Conservation (phyloP, 1,140 invertebrate species). For the Tachypleus tridentatus region DNA sequence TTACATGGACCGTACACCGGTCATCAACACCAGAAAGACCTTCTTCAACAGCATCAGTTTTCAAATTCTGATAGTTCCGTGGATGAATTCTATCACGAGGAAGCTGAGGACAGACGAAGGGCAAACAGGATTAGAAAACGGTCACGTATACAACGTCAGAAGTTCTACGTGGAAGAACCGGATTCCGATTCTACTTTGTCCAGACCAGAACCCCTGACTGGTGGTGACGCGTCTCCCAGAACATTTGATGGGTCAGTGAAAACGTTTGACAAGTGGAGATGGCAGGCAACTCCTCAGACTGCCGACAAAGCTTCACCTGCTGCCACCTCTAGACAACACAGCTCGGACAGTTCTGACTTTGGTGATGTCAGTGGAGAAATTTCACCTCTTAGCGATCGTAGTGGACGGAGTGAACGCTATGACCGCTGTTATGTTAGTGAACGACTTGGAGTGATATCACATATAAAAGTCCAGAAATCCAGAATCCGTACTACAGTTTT, state of each 20-base stretch:
- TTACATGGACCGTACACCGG: too few species aligned
- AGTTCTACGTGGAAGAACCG: constrained; percentile 7
- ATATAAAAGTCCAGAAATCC: too few species aligned
- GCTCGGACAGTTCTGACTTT: constrained; percentile 26
- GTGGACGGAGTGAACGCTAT: too few species aligned
- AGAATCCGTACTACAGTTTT: too few species aligned
- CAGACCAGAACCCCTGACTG: not conserved
- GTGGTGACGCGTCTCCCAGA: not conserved
- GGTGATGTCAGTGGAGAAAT: constrained; percentile 21
- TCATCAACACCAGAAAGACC: not conserved
- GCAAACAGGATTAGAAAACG: constrained; percentile 2
- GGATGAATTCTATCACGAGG: constrained; percentile 5
- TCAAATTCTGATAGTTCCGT: constrained; percentile 19
- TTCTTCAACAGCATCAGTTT: constrained; percentile 6
- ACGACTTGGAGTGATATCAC: too few species aligned
- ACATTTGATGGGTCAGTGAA: not conserved
- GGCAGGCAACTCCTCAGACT: not conserved
- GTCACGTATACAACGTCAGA: constrained; percentile 12
- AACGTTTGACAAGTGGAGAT: not conserved
- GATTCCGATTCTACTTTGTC: constrained; percentile 4
- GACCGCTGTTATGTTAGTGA: too few species aligned
- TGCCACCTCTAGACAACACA: constrained; percentile 15
- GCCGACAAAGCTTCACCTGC: constrained; percentile 4
- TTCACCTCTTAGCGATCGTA: not conserved
- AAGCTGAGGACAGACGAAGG: not conserved